These are phyloP conservation scores for Gambusia holbrooki DNA, from an alignment of 2,113 vertebrate genomes.

Conservation along the genomic window DNA sequence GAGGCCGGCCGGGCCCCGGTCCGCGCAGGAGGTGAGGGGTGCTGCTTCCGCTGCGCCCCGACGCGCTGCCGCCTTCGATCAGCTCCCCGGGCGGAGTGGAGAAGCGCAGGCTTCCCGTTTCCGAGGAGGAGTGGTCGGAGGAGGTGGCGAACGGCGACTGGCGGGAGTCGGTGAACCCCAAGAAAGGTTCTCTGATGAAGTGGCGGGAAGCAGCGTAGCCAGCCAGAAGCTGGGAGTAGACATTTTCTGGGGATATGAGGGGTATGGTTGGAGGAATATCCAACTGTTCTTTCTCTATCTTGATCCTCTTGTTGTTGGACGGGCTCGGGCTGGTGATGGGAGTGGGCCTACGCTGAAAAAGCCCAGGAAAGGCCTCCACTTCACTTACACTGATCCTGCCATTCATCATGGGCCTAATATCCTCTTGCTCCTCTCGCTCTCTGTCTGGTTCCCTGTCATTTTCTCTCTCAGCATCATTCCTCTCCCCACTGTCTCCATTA, in stretches of 20 bases:
- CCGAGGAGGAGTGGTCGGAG: constrained; percentile 97
- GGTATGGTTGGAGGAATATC: constrained; percentile 91
- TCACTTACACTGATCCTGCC: constrained; percentile 89
- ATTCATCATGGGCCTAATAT: constrained; percentile 85
- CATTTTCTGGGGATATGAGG: constrained; percentile 97
- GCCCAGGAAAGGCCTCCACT: constrained; percentile 85
- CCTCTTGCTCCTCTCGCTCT: constrained; percentile 80
- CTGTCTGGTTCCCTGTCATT: constrained; percentile 82
- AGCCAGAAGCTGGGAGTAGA: constrained; percentile 98
- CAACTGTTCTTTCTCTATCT: constrained; percentile 97
- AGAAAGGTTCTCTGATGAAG: constrained; percentile 99
- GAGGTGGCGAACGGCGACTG: constrained; percentile 98
- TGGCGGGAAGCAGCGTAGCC: constrained; percentile 97
- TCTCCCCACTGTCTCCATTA: constrained; percentile 81
- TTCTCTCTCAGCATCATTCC: constrained; percentile 81
- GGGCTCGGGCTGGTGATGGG: constrained; percentile 91
- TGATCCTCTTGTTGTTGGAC: constrained; percentile 95
- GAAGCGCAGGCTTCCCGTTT: constrained; percentile 98
- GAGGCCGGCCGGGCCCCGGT: constrained; percentile 92
- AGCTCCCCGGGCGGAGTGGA: constrained; percentile 96
- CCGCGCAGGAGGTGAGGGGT: constrained; percentile 93
- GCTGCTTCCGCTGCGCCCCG: constrained; percentile 95
- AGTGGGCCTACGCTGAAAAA: constrained; percentile 93
- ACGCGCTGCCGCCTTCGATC: constrained; percentile 89
- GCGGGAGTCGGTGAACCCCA: constrained; percentile 95